Conservation (phyloP, 2,888 invertebrate genomes). For the Hydriomena furcata region DNA sequence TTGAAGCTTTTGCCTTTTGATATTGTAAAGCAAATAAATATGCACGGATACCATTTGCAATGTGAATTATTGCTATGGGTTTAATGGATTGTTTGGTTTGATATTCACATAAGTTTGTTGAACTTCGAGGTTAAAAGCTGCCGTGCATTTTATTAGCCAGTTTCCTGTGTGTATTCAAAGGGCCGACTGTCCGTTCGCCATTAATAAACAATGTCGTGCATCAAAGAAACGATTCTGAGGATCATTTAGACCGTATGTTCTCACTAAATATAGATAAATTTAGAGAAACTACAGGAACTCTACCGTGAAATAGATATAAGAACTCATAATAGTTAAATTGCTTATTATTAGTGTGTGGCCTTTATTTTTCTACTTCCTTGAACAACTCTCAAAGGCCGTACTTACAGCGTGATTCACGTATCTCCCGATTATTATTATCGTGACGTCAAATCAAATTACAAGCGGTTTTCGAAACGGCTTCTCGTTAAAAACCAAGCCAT, state of each 20-base stretch:
- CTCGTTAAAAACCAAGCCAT: conserved; percentile 15
- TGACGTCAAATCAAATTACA: conserved; percentile 28
- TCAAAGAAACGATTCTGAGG: conserved; percentile 61
- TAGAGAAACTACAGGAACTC: conserved; percentile 35
- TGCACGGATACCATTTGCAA: conserved; percentile 15
- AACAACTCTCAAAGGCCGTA: conserved; percentile 27
- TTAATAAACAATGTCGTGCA: conserved; percentile 66
- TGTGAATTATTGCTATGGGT: conserved; percentile 19
- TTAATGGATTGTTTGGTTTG: conserved; percentile 20
- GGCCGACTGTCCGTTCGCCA: conserved; percentile 48
- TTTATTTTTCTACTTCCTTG: conserved; percentile 31
- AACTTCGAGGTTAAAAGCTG: conserved; percentile 44
- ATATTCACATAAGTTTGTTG: conserved; percentile 39
- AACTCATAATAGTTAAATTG: conserved; percentile 20
- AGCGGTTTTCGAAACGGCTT: conserved; percentile 17
- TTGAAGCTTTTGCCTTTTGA: conserved; percentile 25
- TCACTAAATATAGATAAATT: conserved; percentile 29
- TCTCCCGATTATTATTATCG: conserved; percentile 20
- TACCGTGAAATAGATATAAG: conserved; percentile 19
- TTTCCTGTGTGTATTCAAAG: conserved; percentile 59
- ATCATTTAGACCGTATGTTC: conserved; percentile 47
- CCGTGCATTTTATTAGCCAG: conserved; percentile 53
- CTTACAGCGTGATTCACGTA: conserved; percentile 29
- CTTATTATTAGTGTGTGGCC: conserved; percentile 24
- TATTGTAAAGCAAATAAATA: conserved; percentile 22